A percentile compares a stretch with the other conserved stretches of the same genome.
Conservation (phyloP, 1,140 invertebrate species). For the Drosophila nasuta region DNA sequence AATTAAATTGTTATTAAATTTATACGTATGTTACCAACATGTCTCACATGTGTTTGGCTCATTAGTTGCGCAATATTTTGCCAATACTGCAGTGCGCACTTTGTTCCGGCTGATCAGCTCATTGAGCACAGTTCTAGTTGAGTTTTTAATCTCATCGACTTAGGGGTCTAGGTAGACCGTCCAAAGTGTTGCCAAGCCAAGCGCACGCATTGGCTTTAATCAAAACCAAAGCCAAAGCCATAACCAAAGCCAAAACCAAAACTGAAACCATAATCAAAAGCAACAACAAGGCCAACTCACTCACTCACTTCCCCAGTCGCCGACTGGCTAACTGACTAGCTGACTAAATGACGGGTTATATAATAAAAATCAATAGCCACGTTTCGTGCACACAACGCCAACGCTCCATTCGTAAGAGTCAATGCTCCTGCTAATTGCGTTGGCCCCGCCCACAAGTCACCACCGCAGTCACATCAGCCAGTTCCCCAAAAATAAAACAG, state of each 20-base stretch:
- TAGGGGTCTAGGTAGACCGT: neutral
- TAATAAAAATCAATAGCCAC: constrained; percentile 68
- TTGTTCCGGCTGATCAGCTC: constrained; percentile 78
- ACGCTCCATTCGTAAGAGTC: constrained; percentile 33
- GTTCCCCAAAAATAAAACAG: constrained; percentile 34
- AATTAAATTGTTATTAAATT: constrained; percentile 30
- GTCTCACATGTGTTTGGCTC: constrained; percentile 37
- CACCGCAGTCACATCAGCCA: neutral
- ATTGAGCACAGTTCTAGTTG: constrained; percentile 62
- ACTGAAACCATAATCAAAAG: neutral
- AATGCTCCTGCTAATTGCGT: constrained; percentile 59
- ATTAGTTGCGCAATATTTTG: constrained; percentile 58
- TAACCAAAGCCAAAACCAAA: neutral
- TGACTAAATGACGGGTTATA: constrained; percentile 42
- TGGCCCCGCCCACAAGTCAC: neutral
- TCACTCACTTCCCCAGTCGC: neutral
- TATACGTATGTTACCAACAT: constrained; percentile 20
- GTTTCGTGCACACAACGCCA: constrained; percentile 21
- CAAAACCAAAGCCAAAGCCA: constrained; percentile 8
- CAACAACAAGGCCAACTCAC: constrained; percentile 13
- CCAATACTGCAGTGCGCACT: constrained; percentile 53
- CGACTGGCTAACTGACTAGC: constrained; percentile 18
- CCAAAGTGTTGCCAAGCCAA: constrained; percentile 36
- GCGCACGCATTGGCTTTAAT: constrained; percentile 68
- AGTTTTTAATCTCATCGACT: constrained; percentile 39